Evolutionary conservation across 1,140 invertebrate genomes (phyloP), one percentile per base, ranked within the genome.

Genomic region (Brachionus sp.): DNA sequence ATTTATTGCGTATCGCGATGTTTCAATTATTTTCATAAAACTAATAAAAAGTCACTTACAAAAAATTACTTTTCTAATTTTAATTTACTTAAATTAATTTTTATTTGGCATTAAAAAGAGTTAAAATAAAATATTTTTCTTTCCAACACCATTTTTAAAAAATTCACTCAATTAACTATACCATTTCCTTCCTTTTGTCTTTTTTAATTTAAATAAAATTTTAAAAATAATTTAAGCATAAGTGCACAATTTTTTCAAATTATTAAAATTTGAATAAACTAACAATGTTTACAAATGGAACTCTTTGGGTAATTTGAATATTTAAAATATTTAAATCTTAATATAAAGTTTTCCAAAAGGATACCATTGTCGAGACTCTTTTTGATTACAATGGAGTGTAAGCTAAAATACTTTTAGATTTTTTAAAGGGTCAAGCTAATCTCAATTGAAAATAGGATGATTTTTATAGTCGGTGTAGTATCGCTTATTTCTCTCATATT

Each of bases 311-410:
- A 57, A 57, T 23, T 57, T 29, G 29, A 29, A 29, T 29, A 29
- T 29, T n/a, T 0, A n/a, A 50, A 46, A 9, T 13, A 50, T 50
- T 3, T 2, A 2, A 29, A 16, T 50, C 9, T 50, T 50, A 1
- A 50, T 50, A 5, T 16, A n/a, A n/a, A 1, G 6, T 19, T 35
- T 66, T 66, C 10, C 0, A 35, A 33, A n/a, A 70, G 66, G 37
- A 70, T 39, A 39, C 29, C 16, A 70, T 70, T 19, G 66, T 70
- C 2, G 6, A 70, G 19, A 70, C 66, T 12, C 35, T 70, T 19
- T 70, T 70, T 39, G 5, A 70, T 19, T 70, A 70, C 35, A 70
- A 70, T 70, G 66, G 66, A n/a, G 29, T 70, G 66, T 70, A 70
- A 70, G 33, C 39, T 70, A 2, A 2, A 16, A 64, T 64, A 29